phyloP scores from a whole-genome alignment of 2,113 vertebrate species.

The Apaloderma vittatum region DNA sequence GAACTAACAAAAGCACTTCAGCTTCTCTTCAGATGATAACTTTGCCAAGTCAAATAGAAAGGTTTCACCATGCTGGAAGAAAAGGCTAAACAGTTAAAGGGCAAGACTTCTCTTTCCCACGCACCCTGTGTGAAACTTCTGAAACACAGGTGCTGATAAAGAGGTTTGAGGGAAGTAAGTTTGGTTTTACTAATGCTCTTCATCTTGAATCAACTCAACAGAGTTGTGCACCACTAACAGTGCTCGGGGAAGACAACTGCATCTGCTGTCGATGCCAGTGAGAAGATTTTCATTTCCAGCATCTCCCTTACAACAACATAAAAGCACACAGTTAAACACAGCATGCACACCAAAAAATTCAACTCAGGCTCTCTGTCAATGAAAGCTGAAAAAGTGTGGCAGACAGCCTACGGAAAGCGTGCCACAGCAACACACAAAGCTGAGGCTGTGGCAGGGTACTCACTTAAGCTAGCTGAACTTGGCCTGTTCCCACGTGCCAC shows the following conservation, averaged over 20 bases:
- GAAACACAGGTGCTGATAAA: neutral
- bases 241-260: neutral
- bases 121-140: neutral
- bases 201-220: neutral
- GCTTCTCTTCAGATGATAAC: neutral
- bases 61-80: neutral
- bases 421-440: neutral
- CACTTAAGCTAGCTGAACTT: neutral
- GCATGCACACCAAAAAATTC: neutral
- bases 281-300: neutral
- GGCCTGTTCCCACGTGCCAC: neutral
- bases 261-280: neutral
- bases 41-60: slow-evolving; percentile 38
- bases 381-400: neutral
- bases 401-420: neutral
- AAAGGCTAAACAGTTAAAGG: neutral
- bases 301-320: neutral
- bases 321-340: neutral
- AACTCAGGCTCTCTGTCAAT: neutral
- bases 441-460: neutral
- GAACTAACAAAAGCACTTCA: neutral
- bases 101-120: neutral
- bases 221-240: neutral
- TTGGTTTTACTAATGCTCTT: neutral
- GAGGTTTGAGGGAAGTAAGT: neutral